Base-by-base conservation (phyloP, 1,140 invertebrate genomes). In the Aphelenchoides avenae region DNA sequence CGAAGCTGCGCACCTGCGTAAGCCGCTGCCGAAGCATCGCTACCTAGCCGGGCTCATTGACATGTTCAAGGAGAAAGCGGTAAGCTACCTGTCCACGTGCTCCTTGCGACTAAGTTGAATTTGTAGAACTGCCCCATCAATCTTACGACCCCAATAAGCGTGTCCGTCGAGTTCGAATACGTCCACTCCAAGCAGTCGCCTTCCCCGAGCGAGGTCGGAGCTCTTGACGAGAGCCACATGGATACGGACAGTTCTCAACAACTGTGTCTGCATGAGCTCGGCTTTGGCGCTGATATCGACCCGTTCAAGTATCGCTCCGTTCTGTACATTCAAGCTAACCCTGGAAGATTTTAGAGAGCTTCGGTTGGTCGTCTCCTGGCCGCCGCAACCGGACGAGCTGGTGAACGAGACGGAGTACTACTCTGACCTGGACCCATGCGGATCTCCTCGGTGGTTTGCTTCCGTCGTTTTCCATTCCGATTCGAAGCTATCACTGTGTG, bases 21-120 rank as follows among this genome's bases (percentile, higher is more conserved):
- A 46, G 26, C 49, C 26, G 20, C 33, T 70, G 36, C 18, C n/a
- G 7, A 70, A 47, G 18, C 52, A 66, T 9, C 49, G 41, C 34
- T 71, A 40, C 37, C 56, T 66, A 18, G 42, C 51, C n/a, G 64
- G 64, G 33, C 15, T 67, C 7, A 22, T 63, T 22, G 55, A 70
- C 29, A 47, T 66, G 60, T 66, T 66, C 37, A 53, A 60, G 31
- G 48, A 66, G 42, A 68, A 66, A 47, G 48, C 57, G 13, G 58
- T 61, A 11, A 55, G 57, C 55, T 9, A 30, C 0, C 59, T 27
- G 3, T 66, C 18, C 26, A 1, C 6, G 5, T 3, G 11, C 9
- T 13, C 3, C 26, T 20, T 3, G 24, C 9, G n/a, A 39, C 11
- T 48, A 29, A 48, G 30, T 40, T 18, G 30, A 18, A 43, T 7